Evolutionary conservation across 1,140 invertebrate genomes (phyloP).

Genomic region (Pseudomyrmex flavicornis): DNA sequence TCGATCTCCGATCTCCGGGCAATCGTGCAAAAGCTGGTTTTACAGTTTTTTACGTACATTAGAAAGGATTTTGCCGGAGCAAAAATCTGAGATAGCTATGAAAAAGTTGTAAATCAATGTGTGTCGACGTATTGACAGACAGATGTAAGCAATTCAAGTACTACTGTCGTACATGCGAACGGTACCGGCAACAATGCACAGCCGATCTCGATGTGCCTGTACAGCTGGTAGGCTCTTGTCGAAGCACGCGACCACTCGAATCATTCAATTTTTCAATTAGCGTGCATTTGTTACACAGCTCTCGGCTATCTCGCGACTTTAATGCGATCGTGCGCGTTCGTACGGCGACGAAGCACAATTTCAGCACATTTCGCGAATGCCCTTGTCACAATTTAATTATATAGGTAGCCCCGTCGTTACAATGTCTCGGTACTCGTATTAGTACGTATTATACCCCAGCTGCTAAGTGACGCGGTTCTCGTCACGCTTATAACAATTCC

Average conservation of each 20-base stretch:
- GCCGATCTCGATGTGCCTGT: not conserved
- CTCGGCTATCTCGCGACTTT: conserved; percentile 52
- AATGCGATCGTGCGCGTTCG: conserved; percentile 54
- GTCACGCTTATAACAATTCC: conserved; percentile 67
- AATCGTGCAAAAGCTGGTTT: not conserved
- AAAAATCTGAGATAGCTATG: too few species aligned
- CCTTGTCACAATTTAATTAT: conserved; percentile 73
- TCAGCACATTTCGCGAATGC: conserved; percentile 55
- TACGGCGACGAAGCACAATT: conserved; percentile 52
- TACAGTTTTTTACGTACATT: not conserved
- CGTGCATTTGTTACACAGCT: conserved; percentile 57
- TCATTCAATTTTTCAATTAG: conserved; percentile 62
- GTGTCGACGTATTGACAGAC: too few species aligned
- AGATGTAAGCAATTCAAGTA: too few species aligned
- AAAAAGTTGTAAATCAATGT: too few species aligned
- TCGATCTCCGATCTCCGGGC: not conserved
- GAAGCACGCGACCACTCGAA: conserved; percentile 56
- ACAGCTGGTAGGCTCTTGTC: conserved; percentile 27
- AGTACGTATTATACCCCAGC: conserved; percentile 54
- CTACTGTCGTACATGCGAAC: not conserved
- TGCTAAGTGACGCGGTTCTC: conserved; percentile 60
- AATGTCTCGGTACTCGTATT: conserved; percentile 63
- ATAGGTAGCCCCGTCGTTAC: conserved; percentile 64
- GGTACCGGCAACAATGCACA: conserved; percentile 26
- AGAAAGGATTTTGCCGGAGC: too few species aligned